Base-by-base conservation (phyloP, 2,797 vertebrate species). In the Lerista edwardsae region DNA sequence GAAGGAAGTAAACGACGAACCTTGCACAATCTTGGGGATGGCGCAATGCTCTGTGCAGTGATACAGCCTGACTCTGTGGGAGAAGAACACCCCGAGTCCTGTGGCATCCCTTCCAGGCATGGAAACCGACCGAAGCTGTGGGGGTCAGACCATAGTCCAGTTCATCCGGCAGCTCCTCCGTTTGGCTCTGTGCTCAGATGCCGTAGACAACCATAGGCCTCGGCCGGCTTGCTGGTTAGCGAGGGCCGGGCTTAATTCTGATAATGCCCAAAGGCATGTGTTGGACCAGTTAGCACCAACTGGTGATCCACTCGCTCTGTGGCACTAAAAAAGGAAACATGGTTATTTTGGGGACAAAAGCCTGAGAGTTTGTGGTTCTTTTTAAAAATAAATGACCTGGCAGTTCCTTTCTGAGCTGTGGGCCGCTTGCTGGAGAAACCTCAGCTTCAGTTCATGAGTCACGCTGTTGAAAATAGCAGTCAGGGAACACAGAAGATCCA, bases 321-420 rank as follows among this genome's bases (percentile, higher is more conserved):
- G 36, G 44, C 75, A 47, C 79, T 36, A 64, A 34, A 84, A n/a
- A 91, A 82, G 44, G 72, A 74, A 86, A 76, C 72, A 79, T 25
- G 47, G 64, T 84, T 89, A 85, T 47, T 91, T 83, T 89, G 80
- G 76, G 44, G 82, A 71, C 34, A 82, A 82, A 91, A 55, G 78
- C 17, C 31, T 7, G 34, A 71, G 57, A 87, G 15, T 87, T 84
- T 57, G n/a, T 55, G 51, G 78, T 88, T 59, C 86, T 81, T 90
- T n/a, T 71, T 76, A 79, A 89, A 78, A 82, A 59, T 77, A 81
- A 82, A 89, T 84, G 72, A 61, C 61, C 51, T 84, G 80, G 62
- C 64, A 76, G 55, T 84, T 80, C 72, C 27, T 69, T 90, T 84
- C 72, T 77, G 85, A 57, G 73, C 27, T 86, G 39, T 78, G 0